Percentiles rank a stretch among this genome's conserved stretches.
phyloP scores from a whole-genome alignment of 2,113 vertebrate genomes.

The Empidonax traillii region DNA sequence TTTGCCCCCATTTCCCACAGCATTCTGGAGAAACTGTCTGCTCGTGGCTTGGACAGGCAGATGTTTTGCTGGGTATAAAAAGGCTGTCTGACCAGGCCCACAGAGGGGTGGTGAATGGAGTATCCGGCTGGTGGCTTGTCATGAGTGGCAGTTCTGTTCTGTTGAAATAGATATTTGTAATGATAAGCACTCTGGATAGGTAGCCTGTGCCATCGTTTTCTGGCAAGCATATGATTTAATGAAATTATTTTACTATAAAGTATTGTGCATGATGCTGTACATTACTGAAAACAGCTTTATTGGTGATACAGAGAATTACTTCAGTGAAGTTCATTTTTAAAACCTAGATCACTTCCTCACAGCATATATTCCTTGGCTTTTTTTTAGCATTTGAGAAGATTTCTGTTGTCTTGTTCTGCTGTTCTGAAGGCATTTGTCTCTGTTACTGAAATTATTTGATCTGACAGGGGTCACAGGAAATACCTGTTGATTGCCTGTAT shows the following conservation, averaged over 20 bases:
- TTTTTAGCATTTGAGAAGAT: neutral
- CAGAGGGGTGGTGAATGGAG: neutral
- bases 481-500: neutral
- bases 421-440: neutral
- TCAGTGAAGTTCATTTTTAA: neutral
- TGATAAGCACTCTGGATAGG: neutral
- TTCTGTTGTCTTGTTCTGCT: neutral
- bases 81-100: neutral
- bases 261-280: neutral
- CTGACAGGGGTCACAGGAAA: slow-evolving; percentile 9
- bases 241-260: neutral
- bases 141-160: neutral
- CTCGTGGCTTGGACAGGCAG: neutral
- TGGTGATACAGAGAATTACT: neutral
- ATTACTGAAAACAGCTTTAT: neutral
- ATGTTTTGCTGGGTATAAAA: neutral
- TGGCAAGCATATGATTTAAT: neutral
- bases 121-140: neutral
- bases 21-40: neutral
- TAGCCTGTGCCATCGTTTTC: neutral
- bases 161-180: neutral
- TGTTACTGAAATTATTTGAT: slow-evolving; percentile 29
- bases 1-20: neutral
- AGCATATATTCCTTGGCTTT: neutral
- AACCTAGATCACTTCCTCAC: neutral